Evolutionary conservation across 2,888 invertebrate species (phyloP).

Genomic region (Mycalesis mineus): DNA sequence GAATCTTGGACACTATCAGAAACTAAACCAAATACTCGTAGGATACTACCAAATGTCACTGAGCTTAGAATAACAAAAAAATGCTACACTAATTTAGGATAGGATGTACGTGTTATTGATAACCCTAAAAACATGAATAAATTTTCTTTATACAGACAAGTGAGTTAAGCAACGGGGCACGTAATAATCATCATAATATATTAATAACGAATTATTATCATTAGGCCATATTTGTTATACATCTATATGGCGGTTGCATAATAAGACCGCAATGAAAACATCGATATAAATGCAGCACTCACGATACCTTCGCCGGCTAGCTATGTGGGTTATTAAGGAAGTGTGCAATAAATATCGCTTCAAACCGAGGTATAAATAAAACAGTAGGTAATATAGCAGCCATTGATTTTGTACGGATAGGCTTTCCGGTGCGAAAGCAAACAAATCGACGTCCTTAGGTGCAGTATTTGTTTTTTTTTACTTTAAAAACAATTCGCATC

Average conservation of each 20-base stretch:
- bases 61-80: too few relatives aligned
- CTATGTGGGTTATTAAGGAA: constrained; percentile 6
- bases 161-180: too few relatives aligned
- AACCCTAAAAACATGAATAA: too few relatives aligned
- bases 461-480: too few relatives aligned
- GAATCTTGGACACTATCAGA: too few relatives aligned
- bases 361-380: constrained; percentile 10
- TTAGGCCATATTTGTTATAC: neutral
- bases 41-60: too few relatives aligned
- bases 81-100: too few relatives aligned
- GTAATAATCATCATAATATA: too few relatives aligned
- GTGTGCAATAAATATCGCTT: constrained; percentile 11
- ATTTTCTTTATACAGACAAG: too few relatives aligned
- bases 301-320: constrained; percentile 6
- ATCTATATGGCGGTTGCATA: neutral
- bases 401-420: neutral
- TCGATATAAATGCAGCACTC: constrained; percentile 18
- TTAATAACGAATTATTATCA: neutral
- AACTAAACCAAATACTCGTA: too few relatives aligned
- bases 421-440: neutral
- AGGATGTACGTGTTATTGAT: too few relatives aligned
- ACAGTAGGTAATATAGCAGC: neutral
- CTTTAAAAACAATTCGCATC: too few relatives aligned
- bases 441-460: neutral
- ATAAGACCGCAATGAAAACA: constrained; percentile 11